Evolutionary conservation across 2,113 vertebrate genomes (phyloP).

Genomic region (Cyprinodon tularosa): DNA sequence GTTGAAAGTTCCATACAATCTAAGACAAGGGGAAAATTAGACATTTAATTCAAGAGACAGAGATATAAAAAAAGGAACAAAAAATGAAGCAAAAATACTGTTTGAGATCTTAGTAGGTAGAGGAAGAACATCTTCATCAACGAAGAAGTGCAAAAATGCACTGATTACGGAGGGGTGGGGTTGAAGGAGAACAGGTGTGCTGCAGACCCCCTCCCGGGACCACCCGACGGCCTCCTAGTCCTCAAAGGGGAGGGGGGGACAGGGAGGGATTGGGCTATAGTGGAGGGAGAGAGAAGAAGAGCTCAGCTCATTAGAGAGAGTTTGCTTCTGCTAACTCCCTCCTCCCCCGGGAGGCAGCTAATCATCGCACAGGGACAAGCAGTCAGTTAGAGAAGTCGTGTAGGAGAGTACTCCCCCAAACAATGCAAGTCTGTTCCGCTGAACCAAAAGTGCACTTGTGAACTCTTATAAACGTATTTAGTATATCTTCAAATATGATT

Average conservation of each 20-base stretch:
- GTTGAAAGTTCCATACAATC: background rate
- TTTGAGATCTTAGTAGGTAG: conserved; percentile 38
- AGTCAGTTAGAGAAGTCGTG: conserved; percentile 66
- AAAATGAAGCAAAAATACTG: background rate
- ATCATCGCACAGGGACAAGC: conserved; percentile 73
- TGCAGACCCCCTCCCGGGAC: conserved; percentile 61
- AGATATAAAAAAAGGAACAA: background rate
- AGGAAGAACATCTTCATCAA: conserved; percentile 50
- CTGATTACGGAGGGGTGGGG: conserved; percentile 56
- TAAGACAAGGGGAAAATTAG: background rate
- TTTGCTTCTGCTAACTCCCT: conserved; percentile 79
- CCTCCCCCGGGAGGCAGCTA: conserved; percentile 55
- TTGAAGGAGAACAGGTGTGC: conserved; percentile 74
- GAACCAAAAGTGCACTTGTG: conserved; percentile 1
- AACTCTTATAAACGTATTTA: background rate
- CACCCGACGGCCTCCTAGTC: conserved; percentile 57
- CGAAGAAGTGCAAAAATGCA: conserved; percentile 70
- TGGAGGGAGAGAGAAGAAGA: conserved; percentile 50
- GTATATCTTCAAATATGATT: background rate
- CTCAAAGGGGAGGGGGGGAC: conserved; percentile 45
- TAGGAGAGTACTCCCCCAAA: conserved; percentile 36
- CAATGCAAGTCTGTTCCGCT: conserved; percentile 8
- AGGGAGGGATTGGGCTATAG: conserved; percentile 24
- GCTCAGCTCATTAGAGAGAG: conserved; percentile 81
- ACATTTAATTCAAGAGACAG: background rate